Base-by-base conservation (phyloP, 2,797 vertebrate genomes). In the Schizopygopsis pylzovi region DNA sequence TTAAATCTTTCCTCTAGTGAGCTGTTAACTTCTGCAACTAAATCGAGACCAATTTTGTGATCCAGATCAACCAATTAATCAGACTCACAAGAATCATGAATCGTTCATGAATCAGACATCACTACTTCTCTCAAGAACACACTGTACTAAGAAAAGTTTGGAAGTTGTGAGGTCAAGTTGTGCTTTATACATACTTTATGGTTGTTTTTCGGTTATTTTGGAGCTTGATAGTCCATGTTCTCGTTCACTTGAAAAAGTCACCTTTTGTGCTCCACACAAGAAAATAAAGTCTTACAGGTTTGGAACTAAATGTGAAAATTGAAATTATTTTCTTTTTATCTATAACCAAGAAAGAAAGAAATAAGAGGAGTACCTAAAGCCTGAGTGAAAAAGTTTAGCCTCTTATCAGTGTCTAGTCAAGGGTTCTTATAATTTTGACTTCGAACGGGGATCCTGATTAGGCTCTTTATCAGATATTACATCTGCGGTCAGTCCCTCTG, bases 401-500 rank as follows among this genome's bases (percentile, higher is more conserved):
- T 85, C 78, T 85, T 85, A 85, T 85, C 84, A 65, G 43, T 43
- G 47, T 25, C 77, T 61, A 80, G 77, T 73, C 68, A 41, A 85
- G 70, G 78, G 84, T 81, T 85, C 70, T 81, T 79, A 81, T 85
- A 85, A 73, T 81, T 81, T 73, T 81, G 41, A 85, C 68, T 85
- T 33, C 6, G 78, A 73, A 85, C 16, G 1, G 65, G 41, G 54
- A 73, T 81, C 59, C 78, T 81, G 84, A 81, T 85, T 81, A 75
- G 70, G 16, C 45, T 65, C 20, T 43, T 75, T 85, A 85, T 85
- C 84, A 75, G 68, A 75, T 75, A 49, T 81, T 52, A 79, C 39
- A 22, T 88, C 86, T 85, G 54, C 67, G 72, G 79, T 85, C 83
- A 82, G 82, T 76, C 70, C 85, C 76, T 87, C 81, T 16, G 85